Evolutionary conservation across 2,797 vertebrate species (phyloP).

Genomic region (Neosalanx taihuensis): DNA sequence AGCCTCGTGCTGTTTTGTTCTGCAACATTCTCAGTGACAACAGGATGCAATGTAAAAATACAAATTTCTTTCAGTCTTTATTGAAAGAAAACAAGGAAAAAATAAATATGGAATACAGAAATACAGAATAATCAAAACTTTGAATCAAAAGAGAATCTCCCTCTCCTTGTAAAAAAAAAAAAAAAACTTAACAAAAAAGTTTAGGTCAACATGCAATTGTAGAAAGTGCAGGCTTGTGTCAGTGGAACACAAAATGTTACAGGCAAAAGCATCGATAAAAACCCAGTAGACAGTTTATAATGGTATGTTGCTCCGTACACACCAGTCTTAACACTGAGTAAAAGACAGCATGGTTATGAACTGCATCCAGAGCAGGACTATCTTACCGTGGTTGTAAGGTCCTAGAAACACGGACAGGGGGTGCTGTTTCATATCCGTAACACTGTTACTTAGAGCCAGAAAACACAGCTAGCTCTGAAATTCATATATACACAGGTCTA

Average conservation of each 20-base stretch:
- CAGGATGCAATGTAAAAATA: conserved; percentile 52
- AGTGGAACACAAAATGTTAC: conserved; percentile 15
- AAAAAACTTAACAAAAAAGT: conserved; percentile 4
- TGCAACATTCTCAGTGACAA: not conserved
- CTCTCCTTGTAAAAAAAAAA: conserved; percentile 19
- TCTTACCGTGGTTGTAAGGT: not conserved
- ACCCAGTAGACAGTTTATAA: conserved; percentile 1
- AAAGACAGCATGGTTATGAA: not conserved
- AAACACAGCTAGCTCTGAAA: not conserved
- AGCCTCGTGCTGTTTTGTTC: conserved; percentile 34
- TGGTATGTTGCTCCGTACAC: conserved; percentile 8
- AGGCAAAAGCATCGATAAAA: conserved; percentile 19
- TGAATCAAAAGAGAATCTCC: conserved; percentile 21
- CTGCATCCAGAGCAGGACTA: not conserved
- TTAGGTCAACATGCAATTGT: conserved; percentile 27
- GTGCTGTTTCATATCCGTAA: not conserved
- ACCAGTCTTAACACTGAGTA: conserved; percentile 9
- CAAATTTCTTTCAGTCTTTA: conserved; percentile 56
- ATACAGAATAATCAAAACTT: conserved; percentile 43
- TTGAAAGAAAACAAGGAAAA: conserved; percentile 46
- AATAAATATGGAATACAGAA: conserved; percentile 66
- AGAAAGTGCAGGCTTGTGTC: conserved; percentile 7
- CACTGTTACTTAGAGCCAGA: not conserved
- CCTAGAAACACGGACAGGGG: no score
- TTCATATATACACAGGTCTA: not conserved